Evolutionary conservation across 2,888 invertebrate species (phyloP).

Genomic region (Dyspetes luteomarginatus): DNA sequence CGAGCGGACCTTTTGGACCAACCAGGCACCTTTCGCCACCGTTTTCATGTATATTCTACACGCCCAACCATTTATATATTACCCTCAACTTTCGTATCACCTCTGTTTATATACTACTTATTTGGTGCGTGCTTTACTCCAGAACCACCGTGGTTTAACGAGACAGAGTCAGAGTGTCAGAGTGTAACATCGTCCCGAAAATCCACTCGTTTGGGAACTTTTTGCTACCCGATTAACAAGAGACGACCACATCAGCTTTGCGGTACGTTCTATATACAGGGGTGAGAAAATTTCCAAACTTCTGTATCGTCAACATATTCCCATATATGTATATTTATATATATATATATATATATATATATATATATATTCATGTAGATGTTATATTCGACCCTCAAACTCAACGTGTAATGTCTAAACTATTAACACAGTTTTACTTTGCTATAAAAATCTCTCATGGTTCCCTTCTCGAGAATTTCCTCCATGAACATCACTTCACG

Average conservation of each 20-base stretch:
- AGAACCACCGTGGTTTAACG: constrained; percentile 22
- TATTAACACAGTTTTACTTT: background rate
- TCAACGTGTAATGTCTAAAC: too few species aligned
- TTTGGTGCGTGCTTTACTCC: background rate
- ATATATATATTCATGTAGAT: too few species aligned
- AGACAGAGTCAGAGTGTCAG: background rate
- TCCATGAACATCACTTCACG: background rate
- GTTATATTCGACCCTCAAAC: background rate
- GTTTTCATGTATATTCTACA: constrained; percentile 47
- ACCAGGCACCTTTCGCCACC: constrained; percentile 28
- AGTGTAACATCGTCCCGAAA: constrained; percentile 50
- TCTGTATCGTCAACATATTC: constrained; percentile 40
- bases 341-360: too few species aligned
- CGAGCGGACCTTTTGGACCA: constrained; percentile 20
- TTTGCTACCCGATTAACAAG: constrained; percentile 46
- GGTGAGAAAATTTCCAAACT: constrained; percentile 48
- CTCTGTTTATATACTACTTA: constrained; percentile 47
- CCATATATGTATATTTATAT: too few species aligned
- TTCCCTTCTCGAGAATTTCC: background rate
- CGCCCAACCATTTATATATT: constrained; percentile 43
- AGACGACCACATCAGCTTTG: constrained; percentile 20
- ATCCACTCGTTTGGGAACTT: constrained; percentile 51
- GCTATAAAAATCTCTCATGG: background rate
- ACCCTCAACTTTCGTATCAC: constrained; percentile 52
- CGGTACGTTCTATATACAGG: background rate